Percentiles rank a stretch among this genome's conserved stretches.
Conservation (phyloP, 2,113 vertebrate species). For the Stictonetta naevosa region DNA sequence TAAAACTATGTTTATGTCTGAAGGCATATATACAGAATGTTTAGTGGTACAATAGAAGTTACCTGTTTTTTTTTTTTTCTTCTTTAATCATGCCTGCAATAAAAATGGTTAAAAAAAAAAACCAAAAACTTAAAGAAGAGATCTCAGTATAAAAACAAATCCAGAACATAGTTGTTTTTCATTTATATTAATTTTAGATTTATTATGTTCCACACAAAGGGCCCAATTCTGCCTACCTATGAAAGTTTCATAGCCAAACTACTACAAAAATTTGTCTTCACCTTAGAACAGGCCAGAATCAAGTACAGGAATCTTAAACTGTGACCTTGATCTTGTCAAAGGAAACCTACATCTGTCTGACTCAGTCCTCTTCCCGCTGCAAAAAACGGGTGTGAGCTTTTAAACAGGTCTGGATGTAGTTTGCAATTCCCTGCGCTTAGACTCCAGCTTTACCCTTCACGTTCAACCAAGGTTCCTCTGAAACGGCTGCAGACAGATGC, state of each 20-base stretch:
- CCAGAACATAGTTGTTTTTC: neutral
- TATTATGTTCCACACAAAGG: constrained; percentile 20
- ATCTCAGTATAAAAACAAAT: neutral
- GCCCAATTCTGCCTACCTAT: neutral
- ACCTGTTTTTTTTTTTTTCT: neutral
- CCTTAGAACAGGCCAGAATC: neutral
- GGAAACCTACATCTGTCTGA: neutral
- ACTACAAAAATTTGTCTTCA: neutral
- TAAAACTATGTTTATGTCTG: neutral
- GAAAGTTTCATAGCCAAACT: neutral
- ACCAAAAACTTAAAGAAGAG: neutral
- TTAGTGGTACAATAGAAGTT: constrained; percentile 39
- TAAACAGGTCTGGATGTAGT: neutral
- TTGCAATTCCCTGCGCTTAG: neutral
- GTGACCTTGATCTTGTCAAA: neutral
- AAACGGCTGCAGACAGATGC: neutral
- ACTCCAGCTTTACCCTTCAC: neutral
- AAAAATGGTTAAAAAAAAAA: constrained; percentile 33
- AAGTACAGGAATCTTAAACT: neutral
- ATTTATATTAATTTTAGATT: constrained; percentile 47
- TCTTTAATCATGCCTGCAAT: neutral
- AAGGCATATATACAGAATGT: constrained; percentile 24
- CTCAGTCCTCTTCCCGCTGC: neutral
- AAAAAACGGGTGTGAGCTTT: neutral
- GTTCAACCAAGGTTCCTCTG: neutral